Evolutionary conservation across 2,113 vertebrate genomes (phyloP), one percentile per base, ranked within the genome.

Genomic region (Odocoileus hemionus): DNA sequence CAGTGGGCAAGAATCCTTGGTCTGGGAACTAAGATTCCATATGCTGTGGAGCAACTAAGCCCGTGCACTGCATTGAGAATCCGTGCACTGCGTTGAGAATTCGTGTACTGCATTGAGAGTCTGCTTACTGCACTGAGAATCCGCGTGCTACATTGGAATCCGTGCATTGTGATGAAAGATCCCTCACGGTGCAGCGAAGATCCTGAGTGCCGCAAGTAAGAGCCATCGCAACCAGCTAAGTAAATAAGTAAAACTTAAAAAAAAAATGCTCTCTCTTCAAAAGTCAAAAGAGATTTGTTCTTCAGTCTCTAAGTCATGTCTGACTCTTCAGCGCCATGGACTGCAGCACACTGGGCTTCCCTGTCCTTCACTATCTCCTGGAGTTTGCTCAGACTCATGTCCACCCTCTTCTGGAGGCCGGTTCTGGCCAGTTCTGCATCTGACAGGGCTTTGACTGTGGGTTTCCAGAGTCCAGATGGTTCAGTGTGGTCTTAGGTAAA

Each of bases 141-240:
- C 70, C 6, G 1, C 11, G 6, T 23, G 11, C 70, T 50, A 4
- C 47, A 3, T 13, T 14, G 47, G 47, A 50, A 50, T 50, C 47
- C 12, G 47, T 1, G 47, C 47, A 50, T 50, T 14, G 6, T 2
- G 28, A 76, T 4, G 23, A 14, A 1, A 1, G 39, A 14, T 14
- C 39, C 70, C 6, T 43, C 39, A 2, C 3, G 36, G 4, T 26
- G 70, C 39, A 43, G 30, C 12, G 6, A 76, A 7, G 39, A 26
- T 7, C 7, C 36, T 23, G 1, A 26, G 39, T 26, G 70, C 70
- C 3, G 3, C 70, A 26, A 3, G 23, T 7, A 1, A 43, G 23
- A 7, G 12, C 67, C 23, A 1, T 26, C 1, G 12, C 39, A 43
- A 23, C 70, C 39, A 43, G 70, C 67, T 74, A 3, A 39, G 39